Conservation (phyloP, 1,140 invertebrate genomes). For the Cyphomyrmex costatus region DNA sequence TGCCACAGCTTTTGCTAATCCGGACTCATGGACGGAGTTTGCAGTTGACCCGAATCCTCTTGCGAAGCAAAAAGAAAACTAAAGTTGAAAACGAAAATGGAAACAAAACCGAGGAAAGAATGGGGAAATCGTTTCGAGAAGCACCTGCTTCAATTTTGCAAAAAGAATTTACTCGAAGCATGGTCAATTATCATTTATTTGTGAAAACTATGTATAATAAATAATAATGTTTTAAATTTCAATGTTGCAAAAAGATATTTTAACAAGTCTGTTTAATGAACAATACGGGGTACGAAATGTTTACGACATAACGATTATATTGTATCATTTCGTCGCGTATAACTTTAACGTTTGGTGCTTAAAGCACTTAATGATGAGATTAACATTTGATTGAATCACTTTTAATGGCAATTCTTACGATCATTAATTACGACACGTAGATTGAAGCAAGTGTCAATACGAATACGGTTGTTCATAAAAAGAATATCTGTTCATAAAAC, state of each 20-base stretch:
- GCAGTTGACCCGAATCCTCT: constrained; percentile 39
- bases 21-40: constrained; percentile 1
- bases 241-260: constrained; percentile 14
- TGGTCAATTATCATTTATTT: background rate
- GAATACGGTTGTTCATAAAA: background rate
- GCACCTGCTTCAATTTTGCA: background rate
- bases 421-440: background rate
- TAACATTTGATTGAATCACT: constrained; percentile 4
- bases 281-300: background rate
- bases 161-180: background rate
- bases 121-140: background rate
- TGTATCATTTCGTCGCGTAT: background rate
- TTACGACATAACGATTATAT: background rate
- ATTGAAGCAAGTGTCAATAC: background rate
- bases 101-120: background rate
- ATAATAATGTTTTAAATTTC: background rate
- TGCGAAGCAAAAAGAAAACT: constrained; percentile 19
- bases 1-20: constrained; percentile 42
- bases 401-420: background rate
- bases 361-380: constrained; percentile 12
- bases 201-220: background rate
- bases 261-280: background rate
- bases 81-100: constrained; percentile 12
- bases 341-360: background rate
- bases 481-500: background rate